Conservation (phyloP, 2,888 invertebrate genomes). For the Platycheirus albimanus region DNA sequence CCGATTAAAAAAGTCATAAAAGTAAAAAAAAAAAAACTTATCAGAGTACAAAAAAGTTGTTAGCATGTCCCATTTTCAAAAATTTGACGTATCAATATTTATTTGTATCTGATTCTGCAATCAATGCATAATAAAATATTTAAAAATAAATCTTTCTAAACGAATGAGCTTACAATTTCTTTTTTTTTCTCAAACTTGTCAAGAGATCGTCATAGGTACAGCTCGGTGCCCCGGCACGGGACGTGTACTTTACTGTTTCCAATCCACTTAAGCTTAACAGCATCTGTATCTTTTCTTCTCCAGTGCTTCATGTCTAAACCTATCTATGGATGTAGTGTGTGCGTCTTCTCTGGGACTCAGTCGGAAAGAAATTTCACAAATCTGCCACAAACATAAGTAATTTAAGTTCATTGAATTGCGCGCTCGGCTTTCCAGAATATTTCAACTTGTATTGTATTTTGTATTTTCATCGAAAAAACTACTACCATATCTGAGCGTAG, state of each 20-base stretch:
- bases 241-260: conserved; percentile 5
- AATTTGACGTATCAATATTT: conserved; percentile 10
- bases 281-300: conserved; percentile 25
- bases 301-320: not conserved
- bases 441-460: conserved; percentile 43
- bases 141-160: not conserved
- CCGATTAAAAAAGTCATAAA: too few relatives aligned
- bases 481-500: conserved; percentile 44
- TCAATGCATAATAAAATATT: not conserved
- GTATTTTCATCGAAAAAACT: conserved; percentile 51
- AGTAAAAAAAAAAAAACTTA: too few relatives aligned
- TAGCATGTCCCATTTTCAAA: conserved; percentile 4
- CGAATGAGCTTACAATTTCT: not conserved
- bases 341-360: conserved; percentile 1
- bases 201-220: too few relatives aligned
- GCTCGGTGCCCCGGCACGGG: not conserved
- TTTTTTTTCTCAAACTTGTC: not conserved
- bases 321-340: too few relatives aligned
- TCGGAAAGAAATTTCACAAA: conserved; percentile 37
- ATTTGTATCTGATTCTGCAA: not conserved
- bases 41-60: not conserved
- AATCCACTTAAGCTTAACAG: not conserved
- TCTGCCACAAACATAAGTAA: conserved; percentile 32
- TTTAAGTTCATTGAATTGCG: conserved; percentile 65
- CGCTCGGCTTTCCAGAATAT: conserved; percentile 50